Evolutionary conservation across 2,113 vertebrate species (phyloP).

Genomic region (Hydropotes inermis): DNA sequence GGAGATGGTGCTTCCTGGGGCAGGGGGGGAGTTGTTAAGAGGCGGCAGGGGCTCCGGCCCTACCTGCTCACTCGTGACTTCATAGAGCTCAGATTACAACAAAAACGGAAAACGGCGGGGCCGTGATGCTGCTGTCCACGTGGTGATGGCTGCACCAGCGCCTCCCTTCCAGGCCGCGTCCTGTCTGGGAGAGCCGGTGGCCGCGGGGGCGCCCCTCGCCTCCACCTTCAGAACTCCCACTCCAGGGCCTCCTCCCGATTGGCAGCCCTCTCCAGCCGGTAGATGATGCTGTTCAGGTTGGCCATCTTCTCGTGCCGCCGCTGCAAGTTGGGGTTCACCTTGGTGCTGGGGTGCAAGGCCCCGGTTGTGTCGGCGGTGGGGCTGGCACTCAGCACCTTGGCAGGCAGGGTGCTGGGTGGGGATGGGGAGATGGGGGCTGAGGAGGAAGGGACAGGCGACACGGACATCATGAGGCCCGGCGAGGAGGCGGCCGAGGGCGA

Average conservation of each 20-base stretch:
- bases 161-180: background rate
- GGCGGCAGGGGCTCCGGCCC: background rate
- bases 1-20: background rate
- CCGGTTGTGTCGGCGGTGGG: slow-evolving; percentile 68
- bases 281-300: slow-evolving; percentile 99
- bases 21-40: background rate
- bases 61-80: background rate
- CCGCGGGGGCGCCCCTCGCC: accelerated
- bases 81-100: slow-evolving; percentile 71
- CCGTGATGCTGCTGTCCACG: slow-evolving; percentile 18
- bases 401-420: slow-evolving; percentile 76
- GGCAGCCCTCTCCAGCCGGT: slow-evolving; percentile 95
- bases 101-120: slow-evolving; percentile 2
- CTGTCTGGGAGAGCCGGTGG: background rate
- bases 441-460: slow-evolving; percentile 91
- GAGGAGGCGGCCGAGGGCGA: slow-evolving; percentile 94
- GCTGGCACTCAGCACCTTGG: slow-evolving; percentile 80
- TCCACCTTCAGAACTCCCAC: slow-evolving; percentile 92
- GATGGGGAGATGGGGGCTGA: slow-evolving; percentile 93
- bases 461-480: slow-evolving; percentile 90
- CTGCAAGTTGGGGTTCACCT: slow-evolving; percentile 91
- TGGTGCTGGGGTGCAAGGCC: slow-evolving; percentile 80
- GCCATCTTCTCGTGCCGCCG: slow-evolving; percentile 98
- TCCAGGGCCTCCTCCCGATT: slow-evolving; percentile 95
- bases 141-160: background rate